Percentiles rank a stretch among this genome's conserved stretches.
These are phyloP conservation scores for Cinclus mexicanus DNA, from an alignment of 2,113 vertebrate genomes.

Conservation along the genomic window DNA sequence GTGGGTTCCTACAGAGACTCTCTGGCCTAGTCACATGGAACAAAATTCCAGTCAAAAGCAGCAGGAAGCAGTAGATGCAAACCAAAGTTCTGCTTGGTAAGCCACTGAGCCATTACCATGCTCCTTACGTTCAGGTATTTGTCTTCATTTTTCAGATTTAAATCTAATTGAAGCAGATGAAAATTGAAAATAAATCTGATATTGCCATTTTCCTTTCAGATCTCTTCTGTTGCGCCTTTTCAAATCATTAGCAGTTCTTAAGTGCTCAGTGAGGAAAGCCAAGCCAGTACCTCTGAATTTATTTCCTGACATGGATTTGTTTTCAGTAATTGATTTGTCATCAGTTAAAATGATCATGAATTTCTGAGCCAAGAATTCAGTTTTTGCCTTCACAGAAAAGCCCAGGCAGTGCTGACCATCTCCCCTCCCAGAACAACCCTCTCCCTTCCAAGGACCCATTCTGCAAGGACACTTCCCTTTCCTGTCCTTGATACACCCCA, in stretches of 20 bases:
- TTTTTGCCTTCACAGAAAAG: accelerated
- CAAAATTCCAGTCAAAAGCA: not conserved
- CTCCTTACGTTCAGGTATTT: not conserved
- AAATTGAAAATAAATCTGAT: not conserved
- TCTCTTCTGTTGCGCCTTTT: not conserved
- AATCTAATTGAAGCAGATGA: not conserved
- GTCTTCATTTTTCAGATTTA: not conserved
- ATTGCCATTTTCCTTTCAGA: not conserved
- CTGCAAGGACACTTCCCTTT: not conserved
- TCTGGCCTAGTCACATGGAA: no score
- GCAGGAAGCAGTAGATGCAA: accelerated
- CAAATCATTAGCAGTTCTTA: not conserved
- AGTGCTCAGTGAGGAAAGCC: not conserved
- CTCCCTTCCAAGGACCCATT: not conserved
- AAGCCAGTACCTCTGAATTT: not conserved
- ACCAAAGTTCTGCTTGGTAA: not conserved
- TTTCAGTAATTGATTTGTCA: not conserved
- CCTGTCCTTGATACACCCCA: accelerated
- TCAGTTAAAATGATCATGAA: not conserved
- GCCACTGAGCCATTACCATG: not conserved
- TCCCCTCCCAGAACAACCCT: not conserved
- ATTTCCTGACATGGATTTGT: not conserved
- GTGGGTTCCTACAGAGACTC: not conserved
- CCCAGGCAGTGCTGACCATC: accelerated
- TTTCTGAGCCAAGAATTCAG: not conserved